These are phyloP conservation scores for Columba janthina DNA, from an alignment of 2,113 vertebrate species.

Conservation along the genomic window DNA sequence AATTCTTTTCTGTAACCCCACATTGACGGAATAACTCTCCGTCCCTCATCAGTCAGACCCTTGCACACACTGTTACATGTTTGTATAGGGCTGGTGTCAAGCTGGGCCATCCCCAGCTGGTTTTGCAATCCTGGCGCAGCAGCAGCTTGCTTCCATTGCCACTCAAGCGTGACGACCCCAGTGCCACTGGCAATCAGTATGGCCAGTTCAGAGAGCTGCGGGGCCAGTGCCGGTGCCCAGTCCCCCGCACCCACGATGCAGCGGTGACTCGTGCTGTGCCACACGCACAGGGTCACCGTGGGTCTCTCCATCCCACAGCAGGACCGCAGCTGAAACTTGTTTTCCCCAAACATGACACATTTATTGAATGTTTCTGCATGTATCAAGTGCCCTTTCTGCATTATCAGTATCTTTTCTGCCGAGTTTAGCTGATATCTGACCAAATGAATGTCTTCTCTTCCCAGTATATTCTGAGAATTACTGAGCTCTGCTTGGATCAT, in stretches of 20 bases:
- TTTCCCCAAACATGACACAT: neutral
- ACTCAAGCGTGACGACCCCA: neutral
- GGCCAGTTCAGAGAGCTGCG: neutral
- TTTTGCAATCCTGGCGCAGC: neutral
- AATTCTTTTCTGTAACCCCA: neutral
- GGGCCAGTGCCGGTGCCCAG: neutral
- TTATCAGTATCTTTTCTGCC: neutral
- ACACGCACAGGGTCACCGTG: rapidly evolving
- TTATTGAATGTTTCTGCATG: neutral
- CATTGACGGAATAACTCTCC: conserved; percentile 20
- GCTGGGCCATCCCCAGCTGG: neutral
- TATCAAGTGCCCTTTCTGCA: neutral
- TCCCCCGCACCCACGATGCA: neutral
- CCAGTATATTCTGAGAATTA: neutral
- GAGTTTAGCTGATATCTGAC: neutral
- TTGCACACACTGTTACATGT: neutral
- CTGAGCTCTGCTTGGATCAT: neutral
- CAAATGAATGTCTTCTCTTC: neutral
- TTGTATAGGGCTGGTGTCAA: neutral
- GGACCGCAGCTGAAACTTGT: neutral
- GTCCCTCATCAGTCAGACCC: neutral
- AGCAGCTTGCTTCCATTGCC: neutral
- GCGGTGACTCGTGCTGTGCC: rapidly evolving
- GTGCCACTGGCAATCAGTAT: rapidly evolving
- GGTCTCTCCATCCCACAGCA: neutral